Evolutionary conservation across 2,888 invertebrate species (phyloP).

Genomic region (Tenthredo scrophulariae): DNA sequence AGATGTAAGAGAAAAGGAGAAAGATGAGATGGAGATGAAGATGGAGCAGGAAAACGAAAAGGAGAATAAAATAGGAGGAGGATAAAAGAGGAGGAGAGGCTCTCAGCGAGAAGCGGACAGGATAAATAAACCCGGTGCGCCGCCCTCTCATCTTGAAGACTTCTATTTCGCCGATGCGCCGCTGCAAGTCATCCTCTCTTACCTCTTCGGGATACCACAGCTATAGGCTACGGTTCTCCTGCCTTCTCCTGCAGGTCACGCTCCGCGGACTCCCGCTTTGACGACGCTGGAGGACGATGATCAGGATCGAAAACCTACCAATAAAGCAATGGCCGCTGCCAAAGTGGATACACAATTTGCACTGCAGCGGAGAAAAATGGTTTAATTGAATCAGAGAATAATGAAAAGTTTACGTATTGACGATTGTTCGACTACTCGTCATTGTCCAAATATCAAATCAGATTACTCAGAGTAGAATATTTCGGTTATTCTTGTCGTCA

Average conservation of each 20-base stretch:
- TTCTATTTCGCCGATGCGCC: conserved; percentile 72
- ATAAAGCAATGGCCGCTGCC: conserved; percentile 23
- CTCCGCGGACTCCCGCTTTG: conserved; percentile 35
- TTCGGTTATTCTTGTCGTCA: not conserved
- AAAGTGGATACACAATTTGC: not conserved
- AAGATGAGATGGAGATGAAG: conserved; percentile 33
- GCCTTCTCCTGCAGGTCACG: conserved; percentile 32
- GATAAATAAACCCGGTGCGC: conserved; percentile 76
- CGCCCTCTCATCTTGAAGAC: conserved; percentile 76
- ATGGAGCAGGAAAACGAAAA: conserved; percentile 46
- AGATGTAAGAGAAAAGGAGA: conserved; percentile 38
- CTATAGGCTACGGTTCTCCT: not conserved
- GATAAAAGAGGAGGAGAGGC: conserved; percentile 43
- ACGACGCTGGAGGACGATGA: conserved; percentile 6
- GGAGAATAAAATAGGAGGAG: conserved; percentile 38
- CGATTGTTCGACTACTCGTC: not conserved
- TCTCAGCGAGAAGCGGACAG: conserved; percentile 67
- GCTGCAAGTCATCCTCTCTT: conserved; percentile 55
- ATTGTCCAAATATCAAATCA: not conserved
- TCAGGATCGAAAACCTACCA: not conserved
- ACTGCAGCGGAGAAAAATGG: not conserved
- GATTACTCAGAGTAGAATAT: not conserved
- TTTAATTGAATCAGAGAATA: not conserved
- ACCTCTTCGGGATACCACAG: conserved; percentile 14
- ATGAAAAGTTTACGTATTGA: not conserved